Evolutionary conservation across 2,113 vertebrate species (phyloP).

Genomic region (Opisthocomus hoazin): DNA sequence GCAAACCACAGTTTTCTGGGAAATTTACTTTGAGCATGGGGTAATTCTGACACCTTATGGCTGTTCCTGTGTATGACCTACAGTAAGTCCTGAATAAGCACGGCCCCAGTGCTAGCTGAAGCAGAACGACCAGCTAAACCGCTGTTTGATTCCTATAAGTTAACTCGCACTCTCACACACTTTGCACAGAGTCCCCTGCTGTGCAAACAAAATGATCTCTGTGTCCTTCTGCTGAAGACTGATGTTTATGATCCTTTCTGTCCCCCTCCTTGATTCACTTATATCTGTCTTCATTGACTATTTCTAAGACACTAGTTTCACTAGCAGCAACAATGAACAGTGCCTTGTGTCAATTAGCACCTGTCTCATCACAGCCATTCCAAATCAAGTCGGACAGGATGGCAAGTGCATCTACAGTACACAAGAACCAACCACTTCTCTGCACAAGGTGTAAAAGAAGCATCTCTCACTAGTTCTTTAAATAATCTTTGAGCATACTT

Average conservation of each 20-base stretch:
- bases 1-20: not conserved
- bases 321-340: not conserved
- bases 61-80: not conserved
- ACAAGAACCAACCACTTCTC: not conserved
- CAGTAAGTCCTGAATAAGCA: accelerated
- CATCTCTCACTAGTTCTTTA: not conserved
- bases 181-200: not conserved
- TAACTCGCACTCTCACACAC: not conserved
- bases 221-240: not conserved
- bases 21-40: accelerated
- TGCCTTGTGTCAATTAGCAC: not conserved
- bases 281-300: not conserved
- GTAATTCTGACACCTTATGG: not conserved
- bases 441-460: not conserved
- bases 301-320: not conserved
- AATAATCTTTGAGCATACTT: not conserved
- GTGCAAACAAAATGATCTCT: not conserved
- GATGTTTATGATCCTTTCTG: not conserved
- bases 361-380: not conserved
- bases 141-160: not conserved
- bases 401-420: not conserved
- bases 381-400: not conserved
- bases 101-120: accelerated
- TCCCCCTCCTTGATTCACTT: not conserved
- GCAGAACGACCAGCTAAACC: not conserved